Evolutionary conservation across 2,797 vertebrate genomes (phyloP).

Genomic region (Clarias laeviceps): DNA sequence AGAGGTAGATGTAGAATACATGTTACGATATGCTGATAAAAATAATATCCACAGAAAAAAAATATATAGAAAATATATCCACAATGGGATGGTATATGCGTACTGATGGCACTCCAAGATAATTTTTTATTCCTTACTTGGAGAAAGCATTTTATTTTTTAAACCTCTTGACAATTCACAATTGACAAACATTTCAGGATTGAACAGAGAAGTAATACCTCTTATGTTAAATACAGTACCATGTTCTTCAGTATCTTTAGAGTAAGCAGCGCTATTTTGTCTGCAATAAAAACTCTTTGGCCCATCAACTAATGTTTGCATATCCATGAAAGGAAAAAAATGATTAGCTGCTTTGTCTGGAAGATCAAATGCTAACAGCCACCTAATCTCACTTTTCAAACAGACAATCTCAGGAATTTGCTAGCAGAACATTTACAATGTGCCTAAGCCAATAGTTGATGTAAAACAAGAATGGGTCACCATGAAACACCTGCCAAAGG

Average conservation of each 20-base stretch:
- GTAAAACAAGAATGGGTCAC: slow-evolving; percentile 39
- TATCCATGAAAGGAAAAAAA: not conserved
- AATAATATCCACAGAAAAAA: not conserved
- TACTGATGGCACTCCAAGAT: not conserved
- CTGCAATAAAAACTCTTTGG: slow-evolving; percentile 21
- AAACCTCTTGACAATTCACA: not conserved
- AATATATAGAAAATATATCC: too few relatives aligned
- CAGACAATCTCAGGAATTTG: slow-evolving; percentile 39
- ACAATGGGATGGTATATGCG: not conserved
- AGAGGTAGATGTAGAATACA: not conserved
- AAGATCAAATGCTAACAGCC: slow-evolving; percentile 25
- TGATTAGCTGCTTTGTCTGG: slow-evolving; percentile 22
- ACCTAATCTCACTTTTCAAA: slow-evolving; percentile 46
- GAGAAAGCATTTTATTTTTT: not conserved
- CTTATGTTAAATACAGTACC: too few relatives aligned
- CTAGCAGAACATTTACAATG: slow-evolving; percentile 21
- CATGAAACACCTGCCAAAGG: slow-evolving; percentile 49
- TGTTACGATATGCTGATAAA: not conserved
- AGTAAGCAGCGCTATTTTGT: not conserved
- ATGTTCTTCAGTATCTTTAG: not conserved
- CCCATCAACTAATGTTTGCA: not conserved
- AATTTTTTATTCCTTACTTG: not conserved
- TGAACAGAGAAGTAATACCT: not conserved
- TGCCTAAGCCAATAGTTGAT: slow-evolving; percentile 35
- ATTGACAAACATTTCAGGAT: not conserved